Conservation (phyloP, 2,888 invertebrate species). For the Tortrix viridana region DNA sequence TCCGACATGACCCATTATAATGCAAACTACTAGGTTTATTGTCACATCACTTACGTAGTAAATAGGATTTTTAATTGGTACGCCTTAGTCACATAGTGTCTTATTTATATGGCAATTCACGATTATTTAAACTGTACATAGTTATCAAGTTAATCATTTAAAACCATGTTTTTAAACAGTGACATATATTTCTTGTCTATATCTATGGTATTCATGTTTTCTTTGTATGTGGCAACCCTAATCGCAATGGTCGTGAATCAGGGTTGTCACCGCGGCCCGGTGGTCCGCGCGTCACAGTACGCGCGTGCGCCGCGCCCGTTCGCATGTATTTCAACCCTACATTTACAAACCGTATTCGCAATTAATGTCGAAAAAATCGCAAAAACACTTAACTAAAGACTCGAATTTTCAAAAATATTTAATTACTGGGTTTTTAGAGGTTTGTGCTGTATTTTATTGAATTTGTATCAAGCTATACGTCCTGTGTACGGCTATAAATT, state of each 20-base stretch:
- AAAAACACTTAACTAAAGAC: no score
- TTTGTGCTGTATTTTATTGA: constrained; percentile 41
- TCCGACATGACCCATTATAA: constrained; percentile 42
- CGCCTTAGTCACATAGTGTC: no score
- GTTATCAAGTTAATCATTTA: no score
- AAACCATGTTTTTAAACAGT: no score
- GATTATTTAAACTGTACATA: no score
- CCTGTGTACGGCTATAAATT: constrained; percentile 44
- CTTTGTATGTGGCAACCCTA: constrained; percentile 60
- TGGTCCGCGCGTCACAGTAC: constrained; percentile 76
- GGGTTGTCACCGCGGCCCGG: constrained; percentile 77
- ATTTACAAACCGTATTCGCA: constrained; percentile 66
- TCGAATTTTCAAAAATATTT: constrained; percentile 12
- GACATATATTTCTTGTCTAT: no score
- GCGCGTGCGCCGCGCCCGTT: constrained; percentile 72
- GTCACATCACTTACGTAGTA: neutral
- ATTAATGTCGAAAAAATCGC: constrained; percentile 28
- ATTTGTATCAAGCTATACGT: constrained; percentile 42
- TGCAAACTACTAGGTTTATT: neutral
- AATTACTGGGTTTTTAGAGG: constrained; percentile 21
- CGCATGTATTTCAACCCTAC: constrained; percentile 72
- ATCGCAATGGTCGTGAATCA: constrained; percentile 70
- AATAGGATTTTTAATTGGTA: no score
- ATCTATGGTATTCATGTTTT: no score
- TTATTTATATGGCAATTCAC: no score